Conservation (phyloP, 2,888 invertebrate species). For the Drosophila trichaetosa region DNA sequence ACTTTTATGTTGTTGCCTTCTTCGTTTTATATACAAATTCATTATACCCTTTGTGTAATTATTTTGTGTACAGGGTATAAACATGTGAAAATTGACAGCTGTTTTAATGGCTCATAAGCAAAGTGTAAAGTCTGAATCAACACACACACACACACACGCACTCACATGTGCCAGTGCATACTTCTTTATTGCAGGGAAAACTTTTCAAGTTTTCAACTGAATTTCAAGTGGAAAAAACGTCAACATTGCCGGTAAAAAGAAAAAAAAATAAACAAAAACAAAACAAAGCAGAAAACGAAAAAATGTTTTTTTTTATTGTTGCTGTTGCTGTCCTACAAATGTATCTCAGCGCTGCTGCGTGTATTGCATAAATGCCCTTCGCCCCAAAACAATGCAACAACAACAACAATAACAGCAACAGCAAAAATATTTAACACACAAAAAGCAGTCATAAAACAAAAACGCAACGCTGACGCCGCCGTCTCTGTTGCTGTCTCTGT, state of each 20-base stretch:
- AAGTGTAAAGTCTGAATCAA: constrained; percentile 18
- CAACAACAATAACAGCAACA: constrained; percentile 5
- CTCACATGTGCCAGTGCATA: constrained; percentile 1
- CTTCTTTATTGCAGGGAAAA: constrained; percentile 11
- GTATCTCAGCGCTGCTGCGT: constrained; percentile 42
- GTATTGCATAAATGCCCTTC: constrained; percentile 55
- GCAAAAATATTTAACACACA: constrained; percentile 19
- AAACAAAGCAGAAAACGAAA: constrained; percentile 1
- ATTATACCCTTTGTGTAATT: neutral
- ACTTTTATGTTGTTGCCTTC: neutral
- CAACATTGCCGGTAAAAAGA: constrained; percentile 37
- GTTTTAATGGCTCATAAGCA: constrained; percentile 23
- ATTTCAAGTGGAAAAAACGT: constrained; percentile 20
- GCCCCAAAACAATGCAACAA: constrained; percentile 9
- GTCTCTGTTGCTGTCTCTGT: constrained; percentile 17
- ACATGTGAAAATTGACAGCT: constrained; percentile 30
- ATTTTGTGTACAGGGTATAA: neutral
- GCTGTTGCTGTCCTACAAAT: constrained; percentile 45
- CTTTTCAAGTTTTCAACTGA: constrained; percentile 25
- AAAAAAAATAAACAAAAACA: constrained; percentile 4
- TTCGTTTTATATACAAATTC: neutral
- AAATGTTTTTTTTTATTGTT: constrained; percentile 8
- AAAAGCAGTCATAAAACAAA: constrained; percentile 23
- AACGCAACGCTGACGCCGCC: constrained; percentile 31
- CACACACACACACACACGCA: constrained; percentile 5